Conservation (phyloP, 92 coral and sea anemone species). For the Palythoa caribaeorum region DNA sequence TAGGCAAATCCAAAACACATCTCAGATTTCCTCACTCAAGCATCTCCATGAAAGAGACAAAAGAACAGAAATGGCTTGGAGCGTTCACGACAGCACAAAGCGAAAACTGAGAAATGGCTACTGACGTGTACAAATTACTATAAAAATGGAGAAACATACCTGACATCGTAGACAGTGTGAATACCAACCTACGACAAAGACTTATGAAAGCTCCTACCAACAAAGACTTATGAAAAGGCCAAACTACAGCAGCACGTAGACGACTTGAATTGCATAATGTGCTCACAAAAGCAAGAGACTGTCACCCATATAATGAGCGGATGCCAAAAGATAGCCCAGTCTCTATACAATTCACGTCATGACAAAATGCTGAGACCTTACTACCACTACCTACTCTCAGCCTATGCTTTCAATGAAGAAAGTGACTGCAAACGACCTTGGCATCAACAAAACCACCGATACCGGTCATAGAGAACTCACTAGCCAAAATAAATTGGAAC, state of each 20-base stretch:
- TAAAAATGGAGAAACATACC: neutral
- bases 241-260: neutral
- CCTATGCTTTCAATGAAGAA: conserved; percentile 45
- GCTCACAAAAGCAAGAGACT: neutral
- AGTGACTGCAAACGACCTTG: neutral
- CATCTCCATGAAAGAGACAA: neutral
- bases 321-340: neutral
- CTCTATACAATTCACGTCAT: neutral
- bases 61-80: neutral
- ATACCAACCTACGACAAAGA: neutral
- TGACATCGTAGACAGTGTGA: neutral
- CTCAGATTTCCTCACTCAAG: neutral
- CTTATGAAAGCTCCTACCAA: neutral
- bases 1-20: neutral
- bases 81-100: neutral
- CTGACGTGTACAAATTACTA: neutral
- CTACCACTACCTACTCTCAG: conserved; percentile 49
- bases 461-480: neutral
- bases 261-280: neutral
- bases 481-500: conserved; percentile 18
- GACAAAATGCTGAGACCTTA: conserved; percentile 17
- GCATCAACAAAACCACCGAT: neutral
- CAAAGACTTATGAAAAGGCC: neutral
- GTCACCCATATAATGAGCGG: neutral
- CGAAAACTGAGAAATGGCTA: neutral